Base-by-base conservation (phyloP, 2,888 invertebrate genomes). In the Drosophila nr. perissopoda region DNA sequence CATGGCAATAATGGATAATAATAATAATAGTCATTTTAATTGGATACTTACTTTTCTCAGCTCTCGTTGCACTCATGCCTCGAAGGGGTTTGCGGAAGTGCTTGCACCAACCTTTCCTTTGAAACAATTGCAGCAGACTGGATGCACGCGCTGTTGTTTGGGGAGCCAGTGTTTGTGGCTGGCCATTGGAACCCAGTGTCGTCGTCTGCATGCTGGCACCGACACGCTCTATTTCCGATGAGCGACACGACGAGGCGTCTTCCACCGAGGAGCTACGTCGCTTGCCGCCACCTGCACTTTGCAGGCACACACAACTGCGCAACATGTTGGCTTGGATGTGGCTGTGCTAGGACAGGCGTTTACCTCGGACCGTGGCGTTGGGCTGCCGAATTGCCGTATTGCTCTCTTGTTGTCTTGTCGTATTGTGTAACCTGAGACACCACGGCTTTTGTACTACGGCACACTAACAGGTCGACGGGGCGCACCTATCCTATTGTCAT, bases 31-130 rank as follows among this genome's bases (percentile, higher is more conserved):
- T 18, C 33, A 27, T 27, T 25, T 53, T 21, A 53, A 49, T 42
- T 27, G 40, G 51, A n/a, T 83, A 94, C 95, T 96, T 93, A 96
- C 96, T 96, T 94, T 96, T 94, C 93, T 96, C 96, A 67, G 96
- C 95, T 92, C 96, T 96, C 29, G 96, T 96, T 96, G 96, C 96
- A 93, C 96, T 96, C 92, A 95, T 95, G 70, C 91, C 92, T 79
- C 96, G 95, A 80, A 95, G 95, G 78, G 94, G 93, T 80, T 95
- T 94, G 72, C 95, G 94, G 94, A 96, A 96, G 88, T 95, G 95
- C 83, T 94, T 95, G 79, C 96, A 94, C 89, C 96, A 94, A 94
- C 92, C 94, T 93, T 83, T 95, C 94, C 83, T 95, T 90, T 92
- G 90, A 34, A 93, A 90, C 53, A 93, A 80, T 80, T 92, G 93